Evolutionary conservation across 1,140 invertebrate genomes (phyloP), one percentile per base, ranked within the genome.

Genomic region (Neodiprion pinetum): DNA sequence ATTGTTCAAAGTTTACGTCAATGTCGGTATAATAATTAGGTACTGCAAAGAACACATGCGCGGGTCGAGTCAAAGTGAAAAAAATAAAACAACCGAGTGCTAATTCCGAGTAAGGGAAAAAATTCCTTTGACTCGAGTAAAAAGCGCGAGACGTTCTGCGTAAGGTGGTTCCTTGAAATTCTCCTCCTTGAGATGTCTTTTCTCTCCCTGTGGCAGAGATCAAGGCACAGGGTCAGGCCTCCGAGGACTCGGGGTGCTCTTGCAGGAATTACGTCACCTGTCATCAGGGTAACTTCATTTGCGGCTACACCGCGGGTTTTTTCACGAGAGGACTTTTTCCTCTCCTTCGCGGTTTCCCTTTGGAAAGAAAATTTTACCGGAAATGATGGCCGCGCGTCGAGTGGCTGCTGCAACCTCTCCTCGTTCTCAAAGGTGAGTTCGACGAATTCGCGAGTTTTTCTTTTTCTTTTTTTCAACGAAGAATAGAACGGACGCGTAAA

Each of bases 11-110:
- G 23, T 50, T 23, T 23, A 8, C 49, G 8, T 14, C 49, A 40
- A 53, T 53, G 28, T 72, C 28, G 71, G 71, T 40, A 50, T 72
- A 49, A 61, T 28, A 40, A 12, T 72, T 61, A 72, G 0, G 17
- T 3, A 40, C 28, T 40, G 28, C 28, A 40, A 40, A 40, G 28
- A 40, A 40, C 28, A 40, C 28, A 40, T 40, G 28, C 28, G 28
- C 28, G 28, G 5, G 0, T 40, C 28, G 28, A 40, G 28, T 40
- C 28, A 40, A 40, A 40, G 28, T 40, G 28, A 40, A 40, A 40
- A 40, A 40, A 40, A 5, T 40, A 40, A 40, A 40, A 61, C 53
- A 17, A 61, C 11, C 53, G n/a, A 61, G 53, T 61, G 7, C 53
- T 61, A 9, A 61, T 61, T 61, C 11, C 53, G 28, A 40, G 28